Evolutionary conservation across 2,888 invertebrate genomes (phyloP), one percentile per base, ranked within the genome.

Genomic region (Lacanobia wlatinum): DNA sequence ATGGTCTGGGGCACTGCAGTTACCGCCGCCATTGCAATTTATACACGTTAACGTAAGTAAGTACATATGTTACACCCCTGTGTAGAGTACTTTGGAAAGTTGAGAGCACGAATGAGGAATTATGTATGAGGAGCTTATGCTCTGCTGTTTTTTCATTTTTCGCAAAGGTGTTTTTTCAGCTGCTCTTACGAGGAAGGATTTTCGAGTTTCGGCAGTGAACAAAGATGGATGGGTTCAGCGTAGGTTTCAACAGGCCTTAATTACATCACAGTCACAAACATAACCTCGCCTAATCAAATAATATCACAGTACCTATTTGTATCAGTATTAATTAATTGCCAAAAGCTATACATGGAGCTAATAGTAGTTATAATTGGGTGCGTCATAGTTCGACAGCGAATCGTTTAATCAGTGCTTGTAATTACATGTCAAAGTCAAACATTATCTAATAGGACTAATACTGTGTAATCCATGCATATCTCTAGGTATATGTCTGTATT

Each of bases 1-100:
- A 90, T 91, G 90, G 90, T 80, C 86, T 83, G 78, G 81, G 86
- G 87, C 79, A 84, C 85, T 87, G 87, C 88, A 86, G 88, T 90
- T 88, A 87, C 87, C 80, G 82, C 83, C 86, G 83, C 83, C 81
- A 79, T 72, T 78, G 83, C 80, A 84, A 87, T 85, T 83, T 85
- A 85, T 87, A 76, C 48, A 78, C 72, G 74, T 82, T 85, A 66
- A 68, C 63, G 73, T 76, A 76, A 82, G 83, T 76, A 78, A 78
- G 76, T 83, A 78, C 69, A 73, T 78, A 62, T 70, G 73, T 82
- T 70, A 77, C 75, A 70, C 75, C 70, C 80, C 68, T 56, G 28
- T 58, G 62, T 52, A 3, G 69, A 71, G 61, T 56, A 65, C 67
- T 66, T 65, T 61, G 14, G 40, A 74, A 70, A 60, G 60, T 78